Percentiles rank a stretch among this genome's conserved stretches.
These are phyloP conservation scores for Sarcophaga subvicina DNA, from an alignment of 2,888 invertebrate genomes.

Conservation along the genomic window DNA sequence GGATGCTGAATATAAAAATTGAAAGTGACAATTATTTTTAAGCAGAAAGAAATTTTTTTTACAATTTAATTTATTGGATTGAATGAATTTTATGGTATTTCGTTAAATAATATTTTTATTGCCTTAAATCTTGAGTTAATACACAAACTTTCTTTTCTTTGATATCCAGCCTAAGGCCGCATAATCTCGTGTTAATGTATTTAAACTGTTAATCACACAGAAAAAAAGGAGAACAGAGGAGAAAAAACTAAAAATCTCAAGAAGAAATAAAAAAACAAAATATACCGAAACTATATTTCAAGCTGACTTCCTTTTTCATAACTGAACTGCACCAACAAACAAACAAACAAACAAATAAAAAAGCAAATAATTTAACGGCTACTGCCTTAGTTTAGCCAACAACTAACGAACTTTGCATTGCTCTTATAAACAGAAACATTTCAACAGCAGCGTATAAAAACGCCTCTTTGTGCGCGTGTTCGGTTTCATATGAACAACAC, in stretches of 20 bases:
- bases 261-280: constrained; percentile 8
- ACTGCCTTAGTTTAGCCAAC: constrained; percentile 44
- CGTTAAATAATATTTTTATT: not conserved
- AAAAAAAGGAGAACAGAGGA: not conserved
- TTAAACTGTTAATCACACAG: constrained; percentile 38
- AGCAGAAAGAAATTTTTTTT: not conserved
- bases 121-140: constrained; percentile 20
- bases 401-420: constrained; percentile 7
- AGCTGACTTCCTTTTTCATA: constrained; percentile 53
- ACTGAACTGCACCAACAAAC: not conserved
- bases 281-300: constrained; percentile 24
- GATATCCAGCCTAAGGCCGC: constrained; percentile 31
- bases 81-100: not conserved
- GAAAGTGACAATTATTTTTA: not conserved
- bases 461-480: constrained; percentile 63
- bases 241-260: constrained; percentile 15
- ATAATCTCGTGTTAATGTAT: constrained; percentile 53
- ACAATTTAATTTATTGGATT: not conserved
- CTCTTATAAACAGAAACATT: constrained; percentile 22
- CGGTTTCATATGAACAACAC: constrained; percentile 43
- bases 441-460: constrained; percentile 49
- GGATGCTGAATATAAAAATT: not conserved
- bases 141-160: constrained; percentile 42
- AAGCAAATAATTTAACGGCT: constrained; percentile 36
- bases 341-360: not conserved